Conservation (phyloP, 2,888 invertebrate species). For the Eurois occulta region DNA sequence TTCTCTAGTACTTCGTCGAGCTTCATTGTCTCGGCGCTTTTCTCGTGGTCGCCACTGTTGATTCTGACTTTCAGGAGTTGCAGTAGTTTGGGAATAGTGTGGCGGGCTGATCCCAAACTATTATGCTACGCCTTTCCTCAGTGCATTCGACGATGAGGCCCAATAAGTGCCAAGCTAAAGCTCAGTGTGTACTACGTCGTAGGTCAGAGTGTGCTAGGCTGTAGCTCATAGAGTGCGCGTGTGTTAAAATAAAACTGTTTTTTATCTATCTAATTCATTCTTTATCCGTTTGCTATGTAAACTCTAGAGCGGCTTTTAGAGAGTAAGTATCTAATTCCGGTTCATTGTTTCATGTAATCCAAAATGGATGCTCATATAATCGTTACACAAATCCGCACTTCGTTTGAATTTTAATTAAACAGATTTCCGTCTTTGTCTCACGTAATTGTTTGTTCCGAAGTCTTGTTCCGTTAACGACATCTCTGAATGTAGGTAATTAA, state of each 20-base stretch:
- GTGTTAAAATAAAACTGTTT: not conserved
- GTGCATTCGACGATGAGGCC: not conserved
- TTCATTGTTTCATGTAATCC: not conserved
- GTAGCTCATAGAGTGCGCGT: not conserved
- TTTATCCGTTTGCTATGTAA: too few species aligned
- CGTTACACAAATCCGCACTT: conserved; percentile 23
- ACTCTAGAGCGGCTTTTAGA: not conserved
- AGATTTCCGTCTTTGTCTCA: conserved; percentile 39
- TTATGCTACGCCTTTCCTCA: too few species aligned
- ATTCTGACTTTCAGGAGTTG: too few species aligned
- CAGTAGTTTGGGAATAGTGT: too few species aligned
- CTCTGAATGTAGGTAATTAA: conserved; percentile 49
- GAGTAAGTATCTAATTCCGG: not conserved
- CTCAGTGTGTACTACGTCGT: not conserved
- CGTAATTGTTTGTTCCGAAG: conserved; percentile 39
- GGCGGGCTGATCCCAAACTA: too few species aligned
- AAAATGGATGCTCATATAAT: conserved; percentile 20
- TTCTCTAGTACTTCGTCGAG: too few species aligned
- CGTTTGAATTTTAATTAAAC: conserved; percentile 35
- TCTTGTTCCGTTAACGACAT: conserved; percentile 12
- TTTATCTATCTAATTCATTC: not conserved
- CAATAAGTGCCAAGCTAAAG: too few species aligned
- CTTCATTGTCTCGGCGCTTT: too few species aligned
- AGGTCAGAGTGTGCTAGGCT: not conserved
- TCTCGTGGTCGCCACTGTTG: too few species aligned